phyloP scores from a whole-genome alignment of 2,888 invertebrate genomes.

The Tetramorium bicarinatum region DNA sequence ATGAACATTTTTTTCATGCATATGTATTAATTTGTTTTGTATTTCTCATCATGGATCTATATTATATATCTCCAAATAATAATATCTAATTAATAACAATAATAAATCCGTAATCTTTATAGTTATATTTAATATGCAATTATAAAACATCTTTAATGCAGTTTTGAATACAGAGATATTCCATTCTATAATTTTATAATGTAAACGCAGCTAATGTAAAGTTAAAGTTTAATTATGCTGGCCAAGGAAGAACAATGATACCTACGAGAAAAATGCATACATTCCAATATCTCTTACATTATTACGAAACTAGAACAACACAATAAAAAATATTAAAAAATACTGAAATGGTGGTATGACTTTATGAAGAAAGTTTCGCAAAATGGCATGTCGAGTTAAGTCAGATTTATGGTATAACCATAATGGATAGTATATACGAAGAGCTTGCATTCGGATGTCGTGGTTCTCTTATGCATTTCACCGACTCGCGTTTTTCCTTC shows the following conservation, averaged over 20 bases:
- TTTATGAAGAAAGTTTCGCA: constrained; percentile 39
- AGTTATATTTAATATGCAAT: background rate
- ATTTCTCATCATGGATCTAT: background rate
- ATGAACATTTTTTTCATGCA: background rate
- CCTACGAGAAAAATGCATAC: constrained; percentile 17
- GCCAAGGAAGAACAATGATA: constrained; percentile 19
- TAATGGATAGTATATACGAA: constrained; percentile 64
- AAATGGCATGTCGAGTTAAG: constrained; percentile 51
- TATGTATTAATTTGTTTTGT: background rate
- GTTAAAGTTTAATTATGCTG: constrained; percentile 38
- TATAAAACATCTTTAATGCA: background rate
- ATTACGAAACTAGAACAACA: constrained; percentile 47
- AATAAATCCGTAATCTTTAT: background rate
- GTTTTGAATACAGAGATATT: background rate
- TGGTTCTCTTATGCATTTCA: constrained; percentile 14
- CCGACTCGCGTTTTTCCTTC: background rate
- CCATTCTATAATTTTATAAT: background rate
- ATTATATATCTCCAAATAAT: background rate
- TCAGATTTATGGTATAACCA: constrained; percentile 69
- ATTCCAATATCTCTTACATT: constrained; percentile 37
- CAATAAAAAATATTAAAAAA: constrained; percentile 54
- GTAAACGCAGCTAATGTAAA: background rate
- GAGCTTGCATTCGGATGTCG: constrained; percentile 41
- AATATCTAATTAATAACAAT: background rate
- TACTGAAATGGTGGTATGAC: constrained; percentile 54